Conservation (phyloP, 2,888 invertebrate genomes). For the Cybosia mesomella region DNA sequence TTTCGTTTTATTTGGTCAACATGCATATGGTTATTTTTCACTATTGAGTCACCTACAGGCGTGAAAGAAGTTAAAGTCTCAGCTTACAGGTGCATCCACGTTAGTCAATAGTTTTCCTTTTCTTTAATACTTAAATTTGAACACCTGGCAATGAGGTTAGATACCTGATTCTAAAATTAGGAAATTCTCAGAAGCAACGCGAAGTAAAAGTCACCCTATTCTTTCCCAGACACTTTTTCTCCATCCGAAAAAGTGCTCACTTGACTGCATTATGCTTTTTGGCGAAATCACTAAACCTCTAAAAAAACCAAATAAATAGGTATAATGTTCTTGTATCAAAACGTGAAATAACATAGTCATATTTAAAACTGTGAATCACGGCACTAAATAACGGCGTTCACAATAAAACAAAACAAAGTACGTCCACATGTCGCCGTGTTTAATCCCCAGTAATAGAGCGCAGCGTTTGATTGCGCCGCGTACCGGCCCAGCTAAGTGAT, state of each 20-base stretch:
- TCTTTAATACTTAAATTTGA: background rate
- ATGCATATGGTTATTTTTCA: background rate
- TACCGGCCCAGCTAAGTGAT: constrained; percentile 72
- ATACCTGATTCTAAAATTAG: background rate
- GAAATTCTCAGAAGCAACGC: background rate
- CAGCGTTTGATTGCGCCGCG: constrained; percentile 73
- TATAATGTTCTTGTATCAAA: constrained; percentile 2
- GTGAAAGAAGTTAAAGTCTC: background rate
- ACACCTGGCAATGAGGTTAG: background rate
- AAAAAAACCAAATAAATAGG: too few relatives aligned
- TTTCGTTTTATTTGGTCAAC: constrained; percentile 1
- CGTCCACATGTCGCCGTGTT: constrained; percentile 67
- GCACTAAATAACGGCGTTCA: constrained; percentile 43
- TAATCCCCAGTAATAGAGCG: constrained; percentile 72
- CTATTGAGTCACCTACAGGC: background rate
- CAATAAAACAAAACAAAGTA: constrained; percentile 62
- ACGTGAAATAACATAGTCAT: constrained; percentile 13
- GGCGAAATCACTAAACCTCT: background rate
- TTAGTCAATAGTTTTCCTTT: background rate
- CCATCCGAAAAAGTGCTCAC: background rate
- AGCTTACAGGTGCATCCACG: background rate
- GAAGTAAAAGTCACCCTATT: too few relatives aligned
- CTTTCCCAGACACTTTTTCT: too few relatives aligned
- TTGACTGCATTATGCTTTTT: too few relatives aligned
- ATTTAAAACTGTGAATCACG: constrained; percentile 46